phyloP scores from a whole-genome alignment of 2,888 invertebrate species.

The Philereme vetulata region DNA sequence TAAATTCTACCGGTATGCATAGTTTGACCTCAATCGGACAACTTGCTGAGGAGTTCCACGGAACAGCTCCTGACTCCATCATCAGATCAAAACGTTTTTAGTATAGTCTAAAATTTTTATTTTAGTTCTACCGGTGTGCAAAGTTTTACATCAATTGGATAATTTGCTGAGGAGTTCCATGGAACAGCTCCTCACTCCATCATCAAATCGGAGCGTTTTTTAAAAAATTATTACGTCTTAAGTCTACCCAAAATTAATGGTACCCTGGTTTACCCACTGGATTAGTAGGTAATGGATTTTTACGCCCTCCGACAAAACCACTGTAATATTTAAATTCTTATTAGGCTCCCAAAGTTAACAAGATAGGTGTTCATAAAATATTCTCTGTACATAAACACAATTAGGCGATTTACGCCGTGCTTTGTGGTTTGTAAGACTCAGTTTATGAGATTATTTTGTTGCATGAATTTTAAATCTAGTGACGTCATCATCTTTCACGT shows the following conservation, averaged over 20 bases:
- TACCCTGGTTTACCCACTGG: slow-evolving; percentile 32
- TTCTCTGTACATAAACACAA: slow-evolving; percentile 46
- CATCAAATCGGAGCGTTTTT: too few relatives aligned
- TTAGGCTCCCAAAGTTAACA: slow-evolving; percentile 50
- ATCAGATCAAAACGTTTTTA: too few relatives aligned
- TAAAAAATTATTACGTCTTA: neutral
- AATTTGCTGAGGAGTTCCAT: too few relatives aligned
- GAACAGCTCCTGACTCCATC: too few relatives aligned
- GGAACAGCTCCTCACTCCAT: too few relatives aligned
- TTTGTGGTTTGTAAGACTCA: slow-evolving; percentile 11
- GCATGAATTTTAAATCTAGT: neutral
- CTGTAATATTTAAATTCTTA: slow-evolving; percentile 61
- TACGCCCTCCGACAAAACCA: slow-evolving; percentile 35
- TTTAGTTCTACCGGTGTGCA: too few relatives aligned
- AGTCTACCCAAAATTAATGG: slow-evolving; percentile 25
- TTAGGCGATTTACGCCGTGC: slow-evolving; percentile 32
- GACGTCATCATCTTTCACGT: too few relatives aligned
- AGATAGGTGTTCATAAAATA: slow-evolving; percentile 51
- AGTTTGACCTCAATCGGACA: too few relatives aligned
- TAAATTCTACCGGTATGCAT: too few relatives aligned
- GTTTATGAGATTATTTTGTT: neutral
- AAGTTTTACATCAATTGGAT: too few relatives aligned
- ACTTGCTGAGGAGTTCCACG: too few relatives aligned
- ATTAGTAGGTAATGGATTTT: slow-evolving; percentile 43
- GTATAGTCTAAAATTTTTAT: too few relatives aligned